Evolutionary conservation across 2,113 vertebrate genomes (phyloP).

Genomic region (Phalacrocorax pelagicus): DNA sequence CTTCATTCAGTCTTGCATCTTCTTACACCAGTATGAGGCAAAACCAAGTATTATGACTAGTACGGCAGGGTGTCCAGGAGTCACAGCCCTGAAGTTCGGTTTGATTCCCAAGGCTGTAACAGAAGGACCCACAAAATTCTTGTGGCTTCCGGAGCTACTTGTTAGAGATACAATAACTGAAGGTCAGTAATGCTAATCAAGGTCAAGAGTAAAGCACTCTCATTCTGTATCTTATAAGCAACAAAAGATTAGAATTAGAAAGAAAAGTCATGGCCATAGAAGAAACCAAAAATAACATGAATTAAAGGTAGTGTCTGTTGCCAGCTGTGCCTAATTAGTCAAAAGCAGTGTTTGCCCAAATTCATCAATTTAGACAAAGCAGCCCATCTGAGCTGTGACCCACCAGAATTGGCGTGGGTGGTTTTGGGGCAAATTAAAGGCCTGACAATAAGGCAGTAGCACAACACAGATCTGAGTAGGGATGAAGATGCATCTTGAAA

Average conservation of each 20-base stretch:
- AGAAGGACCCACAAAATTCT: background rate
- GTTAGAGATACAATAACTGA: background rate
- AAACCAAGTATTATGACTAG: background rate
- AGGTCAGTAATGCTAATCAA: background rate
- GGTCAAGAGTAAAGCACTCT: background rate
- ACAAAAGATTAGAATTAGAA: background rate
- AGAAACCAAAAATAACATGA: rapidly evolving
- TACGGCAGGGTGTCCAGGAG: background rate
- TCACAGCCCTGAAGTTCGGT: background rate
- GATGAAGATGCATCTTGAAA: background rate
- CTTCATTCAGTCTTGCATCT: background rate
- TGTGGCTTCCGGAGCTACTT: background rate
- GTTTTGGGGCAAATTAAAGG: background rate
- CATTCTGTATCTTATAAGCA: background rate
- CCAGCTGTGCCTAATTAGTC: background rate
- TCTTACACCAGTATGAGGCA: too few relatives aligned
- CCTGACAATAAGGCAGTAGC: background rate
- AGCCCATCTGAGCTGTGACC: background rate
- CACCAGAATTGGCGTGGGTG: background rate
- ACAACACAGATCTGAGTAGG: background rate
- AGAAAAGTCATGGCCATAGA: rapidly evolving
- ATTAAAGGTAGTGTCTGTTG: background rate
- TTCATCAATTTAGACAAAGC: background rate
- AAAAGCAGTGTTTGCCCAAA: background rate
- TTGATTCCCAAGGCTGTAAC: background rate